Percentiles rank a stretch among this genome's conserved stretches.
Evolutionary conservation across 2,888 invertebrate genomes (phyloP).

Genomic region (Hedychridium roseum): DNA sequence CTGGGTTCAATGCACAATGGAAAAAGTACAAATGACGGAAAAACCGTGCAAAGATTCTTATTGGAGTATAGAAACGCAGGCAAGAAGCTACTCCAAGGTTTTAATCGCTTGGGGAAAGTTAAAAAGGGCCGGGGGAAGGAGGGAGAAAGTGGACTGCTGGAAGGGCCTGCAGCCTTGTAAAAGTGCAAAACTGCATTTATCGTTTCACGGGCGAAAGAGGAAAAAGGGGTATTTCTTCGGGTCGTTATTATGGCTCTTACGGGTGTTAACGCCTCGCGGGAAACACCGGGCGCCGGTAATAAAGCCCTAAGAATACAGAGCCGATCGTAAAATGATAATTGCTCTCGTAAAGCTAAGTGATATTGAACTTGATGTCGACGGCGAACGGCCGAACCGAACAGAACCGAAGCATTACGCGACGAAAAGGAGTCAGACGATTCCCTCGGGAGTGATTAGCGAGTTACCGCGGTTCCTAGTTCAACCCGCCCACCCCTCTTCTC

Average conservation of each 20-base stretch:
- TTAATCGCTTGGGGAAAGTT: neutral
- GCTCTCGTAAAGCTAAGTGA: conserved; percentile 61
- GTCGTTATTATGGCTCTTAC: conserved; percentile 47
- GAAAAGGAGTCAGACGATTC: conserved; percentile 24
- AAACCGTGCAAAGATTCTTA: no score
- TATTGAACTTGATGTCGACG: conserved; percentile 60
- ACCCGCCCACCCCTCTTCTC: neutral
- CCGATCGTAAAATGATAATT: conserved; percentile 63
- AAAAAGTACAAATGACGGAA: no score
- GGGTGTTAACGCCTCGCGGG: conserved; percentile 42
- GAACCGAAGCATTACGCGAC: conserved; percentile 33
- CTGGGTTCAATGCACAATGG: no score
- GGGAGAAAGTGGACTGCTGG: no score
- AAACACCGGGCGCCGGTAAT: conserved; percentile 42
- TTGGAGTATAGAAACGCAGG: no score
- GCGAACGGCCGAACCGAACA: conserved; percentile 31
- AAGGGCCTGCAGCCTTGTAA: conserved; percentile 8
- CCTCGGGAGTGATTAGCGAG: conserved; percentile 4
- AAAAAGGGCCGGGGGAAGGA: conserved; percentile 5
- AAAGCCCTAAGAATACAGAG: conserved; percentile 61
- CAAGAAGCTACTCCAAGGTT: no score
- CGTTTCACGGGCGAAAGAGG: conserved; percentile 33
- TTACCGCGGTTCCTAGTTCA: neutral
- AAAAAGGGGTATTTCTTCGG: conserved; percentile 49
- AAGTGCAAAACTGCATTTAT: conserved; percentile 52